Evolutionary conservation across 2,888 invertebrate genomes (phyloP).

Genomic region (Lepetodrilus schrolli): DNA sequence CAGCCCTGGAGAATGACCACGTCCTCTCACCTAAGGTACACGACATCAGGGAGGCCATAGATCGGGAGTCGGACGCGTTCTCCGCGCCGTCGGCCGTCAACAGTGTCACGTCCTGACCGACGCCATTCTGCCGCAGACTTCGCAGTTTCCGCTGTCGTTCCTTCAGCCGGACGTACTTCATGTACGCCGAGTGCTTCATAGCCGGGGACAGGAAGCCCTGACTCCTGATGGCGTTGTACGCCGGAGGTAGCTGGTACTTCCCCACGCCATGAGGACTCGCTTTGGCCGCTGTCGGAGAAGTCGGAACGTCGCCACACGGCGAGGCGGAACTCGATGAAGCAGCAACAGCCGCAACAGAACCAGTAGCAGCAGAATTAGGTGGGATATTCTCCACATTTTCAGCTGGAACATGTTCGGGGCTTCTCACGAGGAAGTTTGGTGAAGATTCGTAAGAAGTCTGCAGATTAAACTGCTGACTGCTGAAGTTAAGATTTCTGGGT

Average conservation of each 20-base stretch:
- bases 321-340: no score
- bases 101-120: not conserved
- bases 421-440: not conserved
- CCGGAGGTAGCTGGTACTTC: not conserved
- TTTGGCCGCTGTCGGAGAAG: no score
- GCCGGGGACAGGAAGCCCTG: not conserved
- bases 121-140: conserved; percentile 48
- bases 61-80: conserved; percentile 51
- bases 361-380: not conserved
- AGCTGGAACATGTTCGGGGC: not conserved
- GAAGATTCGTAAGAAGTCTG: not conserved
- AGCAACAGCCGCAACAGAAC: not conserved
- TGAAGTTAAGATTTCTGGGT: not conserved
- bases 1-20: no score
- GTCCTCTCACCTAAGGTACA: conserved; percentile 59
- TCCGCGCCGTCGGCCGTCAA: conserved; percentile 37
- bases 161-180: conserved; percentile 67
- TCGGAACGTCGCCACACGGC: no score
- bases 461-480: not conserved
- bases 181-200: conserved; percentile 54
- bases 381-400: conserved; percentile 9
- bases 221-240: not conserved
- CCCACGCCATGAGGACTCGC: not conserved
- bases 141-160: conserved; percentile 66
- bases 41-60: conserved; percentile 62